phyloP scores from a whole-genome alignment of 2,888 invertebrate species.

The Spialia ferax region DNA sequence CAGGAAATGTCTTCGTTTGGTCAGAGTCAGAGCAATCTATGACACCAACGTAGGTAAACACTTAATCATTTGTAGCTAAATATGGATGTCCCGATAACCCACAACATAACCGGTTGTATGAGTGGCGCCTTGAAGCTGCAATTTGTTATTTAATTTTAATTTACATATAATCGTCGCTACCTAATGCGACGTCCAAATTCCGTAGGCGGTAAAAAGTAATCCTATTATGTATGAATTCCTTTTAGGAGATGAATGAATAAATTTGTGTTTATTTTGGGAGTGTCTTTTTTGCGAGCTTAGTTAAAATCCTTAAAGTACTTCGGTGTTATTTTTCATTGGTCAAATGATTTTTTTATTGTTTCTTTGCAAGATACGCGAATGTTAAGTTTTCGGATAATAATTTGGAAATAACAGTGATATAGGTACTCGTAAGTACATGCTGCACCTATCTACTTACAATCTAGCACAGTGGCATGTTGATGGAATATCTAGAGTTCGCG shows the following conservation, averaged over 20 bases:
- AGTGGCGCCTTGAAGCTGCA: constrained; percentile 44
- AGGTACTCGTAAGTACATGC: no score
- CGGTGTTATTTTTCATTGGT: background rate
- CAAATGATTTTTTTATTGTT: background rate
- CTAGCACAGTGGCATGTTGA: no score
- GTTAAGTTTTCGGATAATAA: background rate
- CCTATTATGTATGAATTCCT: constrained; percentile 21
- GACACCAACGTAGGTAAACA: constrained; percentile 28
- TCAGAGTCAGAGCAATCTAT: constrained; percentile 13
- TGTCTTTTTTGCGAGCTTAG: background rate
- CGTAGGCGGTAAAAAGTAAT: constrained; percentile 26
- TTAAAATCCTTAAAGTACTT: background rate
- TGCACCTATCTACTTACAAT: no score
- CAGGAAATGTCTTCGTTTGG: constrained; percentile 22
- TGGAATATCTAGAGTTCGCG: no score
- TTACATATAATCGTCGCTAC: constrained; percentile 39
- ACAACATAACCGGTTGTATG: constrained; percentile 45
- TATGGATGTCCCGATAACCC: constrained; percentile 41
- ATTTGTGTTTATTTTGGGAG: background rate
- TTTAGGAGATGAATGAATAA: constrained; percentile 6
- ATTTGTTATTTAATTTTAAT: constrained; percentile 39
- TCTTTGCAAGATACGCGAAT: background rate
- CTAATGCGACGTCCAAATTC: constrained; percentile 27
- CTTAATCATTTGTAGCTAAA: constrained; percentile 29
- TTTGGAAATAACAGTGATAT: no score